Evolutionary conservation across 2,888 invertebrate species (phyloP).

Genomic region (Deladenus siricidicola): DNA sequence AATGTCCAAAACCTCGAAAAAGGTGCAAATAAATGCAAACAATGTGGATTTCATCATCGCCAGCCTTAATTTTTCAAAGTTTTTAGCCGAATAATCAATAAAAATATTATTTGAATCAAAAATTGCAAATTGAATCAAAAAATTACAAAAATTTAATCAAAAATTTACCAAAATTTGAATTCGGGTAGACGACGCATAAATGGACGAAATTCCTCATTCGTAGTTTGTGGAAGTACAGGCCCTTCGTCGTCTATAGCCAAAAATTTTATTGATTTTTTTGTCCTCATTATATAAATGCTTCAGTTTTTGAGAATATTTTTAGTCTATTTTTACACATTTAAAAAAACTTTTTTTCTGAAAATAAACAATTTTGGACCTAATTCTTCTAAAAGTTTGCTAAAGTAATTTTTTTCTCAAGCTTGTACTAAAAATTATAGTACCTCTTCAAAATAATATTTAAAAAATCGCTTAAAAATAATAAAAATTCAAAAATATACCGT

Average conservation of each 20-base stretch:
- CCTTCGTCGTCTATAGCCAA: slow-evolving; percentile 56
- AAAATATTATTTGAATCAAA: no score
- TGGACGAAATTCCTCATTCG: slow-evolving; percentile 88
- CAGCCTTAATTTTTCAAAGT: slow-evolving; percentile 59
- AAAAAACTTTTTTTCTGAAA: no score
- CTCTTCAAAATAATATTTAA: background rate
- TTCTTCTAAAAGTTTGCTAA: no score
- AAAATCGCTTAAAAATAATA: background rate
- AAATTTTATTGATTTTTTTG: background rate
- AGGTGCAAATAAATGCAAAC: slow-evolving; percentile 80
- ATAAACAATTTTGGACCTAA: no score
- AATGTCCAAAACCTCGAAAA: slow-evolving; percentile 94
- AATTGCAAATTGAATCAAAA: no score
- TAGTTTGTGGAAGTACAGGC: slow-evolving; percentile 75
- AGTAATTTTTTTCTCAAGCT: no score
- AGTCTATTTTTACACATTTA: no score
- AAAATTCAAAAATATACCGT: slow-evolving; percentile 16
- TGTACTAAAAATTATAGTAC: background rate
- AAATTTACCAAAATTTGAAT: slow-evolving; percentile 72
- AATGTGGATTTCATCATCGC: slow-evolving; percentile 88
- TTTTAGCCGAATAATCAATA: background rate
- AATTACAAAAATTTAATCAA: no score
- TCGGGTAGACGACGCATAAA: slow-evolving; percentile 92
- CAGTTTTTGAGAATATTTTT: no score
- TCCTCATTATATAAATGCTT: no score